Base-by-base conservation (phyloP, 2,888 invertebrate genomes). In the Azorinus chamasolen region DNA sequence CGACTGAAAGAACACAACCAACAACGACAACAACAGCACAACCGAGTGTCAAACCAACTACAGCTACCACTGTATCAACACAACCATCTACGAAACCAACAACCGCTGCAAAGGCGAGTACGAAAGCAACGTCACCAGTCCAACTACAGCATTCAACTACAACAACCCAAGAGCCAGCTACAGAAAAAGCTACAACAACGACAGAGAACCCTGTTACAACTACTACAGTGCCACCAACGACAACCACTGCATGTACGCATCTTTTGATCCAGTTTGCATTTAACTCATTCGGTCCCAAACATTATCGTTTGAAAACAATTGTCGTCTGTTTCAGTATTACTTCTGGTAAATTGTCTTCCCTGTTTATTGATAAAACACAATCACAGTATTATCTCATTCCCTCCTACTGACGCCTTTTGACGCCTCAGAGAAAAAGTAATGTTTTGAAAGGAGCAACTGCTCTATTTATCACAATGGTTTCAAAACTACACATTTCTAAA, bases 101-200 rank as follows among this genome's bases (percentile, higher is more conserved):
- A 24, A n/a, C 32, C 6, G 37, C 10, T 41, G 16, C 50, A 48
- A 61, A 46, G 18, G 45, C 59, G n/a, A 20, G 20, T 12, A 37
- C 50, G 6, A 41, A 18, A 20, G 51, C 43, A 18, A 5, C 61
- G 10, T 43, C 37, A 45, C 18, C 54, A 20, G 20, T 39, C 10
- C 25, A 39, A 51, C 20, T 27, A n/a, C 5, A 46, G 1, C 27
- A 12, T 37, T 20, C 61, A 20, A 27, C 46, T 1, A 22, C 61
- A 37, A 46, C 53, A 51, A 41, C 53, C n/a, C n/a, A n/a, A n/a
- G n/a, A n/a, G 3, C 12, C 12, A 37, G 51, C 57, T 10, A 18
- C 39, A 45, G 12, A 50, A 39, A 16, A 24, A 59, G 41, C 46
- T 18, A 41, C 39, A 18, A 22, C 48, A n/a, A 22, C 59, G 22